These are phyloP conservation scores for Zootoca vivipara DNA, from an alignment of 2,113 vertebrate genomes.

Conservation along the genomic window DNA sequence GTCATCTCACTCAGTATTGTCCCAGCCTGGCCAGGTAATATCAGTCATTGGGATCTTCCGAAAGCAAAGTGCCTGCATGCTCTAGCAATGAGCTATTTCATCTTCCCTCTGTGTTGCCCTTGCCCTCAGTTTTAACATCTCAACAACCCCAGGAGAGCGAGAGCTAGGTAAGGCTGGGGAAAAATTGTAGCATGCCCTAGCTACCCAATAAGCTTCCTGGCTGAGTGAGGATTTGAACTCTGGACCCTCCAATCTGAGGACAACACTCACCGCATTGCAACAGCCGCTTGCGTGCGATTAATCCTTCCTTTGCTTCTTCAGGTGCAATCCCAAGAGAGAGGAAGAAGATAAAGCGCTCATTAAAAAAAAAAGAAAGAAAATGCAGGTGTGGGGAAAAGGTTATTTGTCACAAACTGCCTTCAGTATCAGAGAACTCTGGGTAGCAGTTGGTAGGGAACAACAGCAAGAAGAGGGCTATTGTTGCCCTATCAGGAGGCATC, in stretches of 20 bases:
- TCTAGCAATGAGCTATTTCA: not conserved
- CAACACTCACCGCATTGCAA: not conserved
- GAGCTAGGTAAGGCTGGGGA: not conserved
- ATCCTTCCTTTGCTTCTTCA: not conserved
- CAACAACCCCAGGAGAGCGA: not conserved
- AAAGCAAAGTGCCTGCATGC: not conserved
- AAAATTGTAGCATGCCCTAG: not conserved
- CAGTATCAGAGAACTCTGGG: too few species aligned
- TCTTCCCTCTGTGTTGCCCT: not conserved
- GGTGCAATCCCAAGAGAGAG: not conserved
- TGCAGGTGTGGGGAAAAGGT: too few species aligned
- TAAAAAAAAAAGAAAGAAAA: not conserved
- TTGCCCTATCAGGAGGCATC: too few species aligned
- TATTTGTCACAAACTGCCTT: too few species aligned
- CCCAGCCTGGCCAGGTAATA: too few species aligned
- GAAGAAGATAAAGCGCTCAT: not conserved
- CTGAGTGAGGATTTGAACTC: not conserved
- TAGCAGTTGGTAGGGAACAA: too few species aligned
- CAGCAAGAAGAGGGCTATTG: too few species aligned
- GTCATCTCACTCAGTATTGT: too few species aligned
- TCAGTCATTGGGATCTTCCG: not conserved
- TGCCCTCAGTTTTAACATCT: not conserved
- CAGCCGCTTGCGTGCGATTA: not conserved
- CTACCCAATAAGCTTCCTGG: not conserved
- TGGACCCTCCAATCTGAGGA: not conserved